Percentiles rank a stretch among this genome's conserved stretches.
Evolutionary conservation across 2,113 vertebrate genomes (phyloP).

Genomic region (Dromas ardeola): DNA sequence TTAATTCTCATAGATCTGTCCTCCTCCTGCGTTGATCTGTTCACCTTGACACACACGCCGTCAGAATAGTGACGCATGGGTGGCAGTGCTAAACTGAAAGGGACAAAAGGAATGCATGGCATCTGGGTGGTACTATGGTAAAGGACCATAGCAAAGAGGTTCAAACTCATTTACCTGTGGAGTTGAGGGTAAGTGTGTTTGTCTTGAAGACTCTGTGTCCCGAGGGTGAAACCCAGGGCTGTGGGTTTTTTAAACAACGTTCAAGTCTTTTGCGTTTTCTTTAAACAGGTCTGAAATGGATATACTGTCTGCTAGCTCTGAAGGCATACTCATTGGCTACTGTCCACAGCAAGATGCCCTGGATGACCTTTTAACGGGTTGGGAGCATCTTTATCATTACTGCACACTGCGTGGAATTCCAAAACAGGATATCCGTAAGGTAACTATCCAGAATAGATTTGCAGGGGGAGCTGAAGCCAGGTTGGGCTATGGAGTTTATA

Average conservation of each 20-base stretch:
- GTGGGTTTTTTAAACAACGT: neutral
- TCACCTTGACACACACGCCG: accelerated
- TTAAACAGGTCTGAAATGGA: conserved; percentile 51
- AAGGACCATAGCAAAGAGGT: neutral
- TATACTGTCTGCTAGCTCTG: conserved; percentile 42
- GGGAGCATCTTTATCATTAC: conserved; percentile 79
- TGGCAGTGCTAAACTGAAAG: neutral
- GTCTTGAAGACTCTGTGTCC: neutral
- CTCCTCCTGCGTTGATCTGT: neutral
- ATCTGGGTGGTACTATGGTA: neutral
- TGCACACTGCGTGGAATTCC: conserved; percentile 73
- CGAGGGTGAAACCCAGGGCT: neutral
- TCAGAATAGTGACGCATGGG: accelerated
- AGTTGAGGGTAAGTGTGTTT: neutral
- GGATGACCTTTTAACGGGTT: conserved; percentile 69
- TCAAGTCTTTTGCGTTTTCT: neutral
- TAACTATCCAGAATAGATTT: neutral
- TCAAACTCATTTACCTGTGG: neutral
- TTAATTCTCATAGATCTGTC: neutral
- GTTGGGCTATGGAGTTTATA: neutral
- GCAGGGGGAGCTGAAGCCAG: neutral
- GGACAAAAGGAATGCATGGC: accelerated
- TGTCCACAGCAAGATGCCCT: conserved; percentile 78
- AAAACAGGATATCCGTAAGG: conserved; percentile 35
- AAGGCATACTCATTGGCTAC: conserved; percentile 67